These are phyloP conservation scores for Chrysotoxum bicinctum DNA, from an alignment of 2,888 invertebrate genomes.

Conservation along the genomic window DNA sequence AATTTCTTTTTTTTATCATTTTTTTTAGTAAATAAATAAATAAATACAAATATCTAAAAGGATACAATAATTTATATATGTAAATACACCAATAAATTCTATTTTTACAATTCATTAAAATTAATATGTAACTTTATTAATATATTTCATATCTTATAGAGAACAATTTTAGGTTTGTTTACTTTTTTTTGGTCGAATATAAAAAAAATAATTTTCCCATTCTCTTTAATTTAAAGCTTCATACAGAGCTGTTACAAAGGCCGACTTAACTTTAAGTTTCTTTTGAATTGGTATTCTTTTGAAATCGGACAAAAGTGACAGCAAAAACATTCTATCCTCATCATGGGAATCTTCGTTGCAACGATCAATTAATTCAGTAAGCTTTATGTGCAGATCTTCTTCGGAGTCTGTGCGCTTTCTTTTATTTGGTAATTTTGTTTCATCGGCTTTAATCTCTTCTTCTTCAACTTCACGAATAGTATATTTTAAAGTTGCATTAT, in stretches of 20 bases:
- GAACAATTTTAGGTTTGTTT: background rate
- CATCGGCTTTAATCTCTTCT: background rate
- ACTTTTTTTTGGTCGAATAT: background rate
- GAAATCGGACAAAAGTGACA: conserved; percentile 74
- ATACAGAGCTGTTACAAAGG: conserved; percentile 73
- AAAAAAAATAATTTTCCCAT: background rate
- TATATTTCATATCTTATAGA: too few species aligned
- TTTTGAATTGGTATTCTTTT: conserved; percentile 73
- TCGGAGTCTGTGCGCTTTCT: conserved; percentile 29
- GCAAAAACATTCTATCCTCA: conserved; percentile 75
- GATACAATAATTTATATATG: too few species aligned
- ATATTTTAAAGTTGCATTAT: conserved; percentile 21
- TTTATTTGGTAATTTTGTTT: background rate
- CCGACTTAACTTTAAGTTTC: conserved; percentile 74
- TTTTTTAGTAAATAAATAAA: too few species aligned
- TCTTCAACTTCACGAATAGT: conserved; percentile 37
- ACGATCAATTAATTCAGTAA: conserved; percentile 51
- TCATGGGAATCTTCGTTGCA: conserved; percentile 67
- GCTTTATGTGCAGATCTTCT: conserved; percentile 30
- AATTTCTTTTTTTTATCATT: too few species aligned
- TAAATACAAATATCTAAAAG: too few species aligned
- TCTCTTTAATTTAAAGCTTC: conserved; percentile 56
- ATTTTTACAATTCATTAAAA: too few species aligned
- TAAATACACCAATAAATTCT: too few species aligned
- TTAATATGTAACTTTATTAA: too few species aligned